Evolutionary conservation across 2,888 invertebrate genomes (phyloP), one percentile per base, ranked within the genome.

Genomic region (Lepidonotus clava): DNA sequence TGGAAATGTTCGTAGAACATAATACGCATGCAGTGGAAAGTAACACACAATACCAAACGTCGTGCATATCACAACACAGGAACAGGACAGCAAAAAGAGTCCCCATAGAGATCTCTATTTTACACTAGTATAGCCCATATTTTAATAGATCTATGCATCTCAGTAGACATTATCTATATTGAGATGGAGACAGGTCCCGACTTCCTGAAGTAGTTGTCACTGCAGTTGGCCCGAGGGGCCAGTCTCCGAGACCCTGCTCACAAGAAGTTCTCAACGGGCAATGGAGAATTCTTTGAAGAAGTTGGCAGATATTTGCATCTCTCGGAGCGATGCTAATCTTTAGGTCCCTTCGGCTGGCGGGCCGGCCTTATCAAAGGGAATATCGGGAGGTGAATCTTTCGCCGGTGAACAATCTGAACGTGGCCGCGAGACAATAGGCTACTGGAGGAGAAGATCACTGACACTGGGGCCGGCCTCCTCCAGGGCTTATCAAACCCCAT

Each of bases 301-400:
- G 61, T 61, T 56, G 56, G 56, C n/a, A 56, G 56, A 56, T 61
- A 61, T 61, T 61, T 61, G 61, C 61, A 61, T 61, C 61, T 61
- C 61, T 61, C 61, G 11, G 24, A 61, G 24, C 61, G 61, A 61
- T 61, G 61, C 61, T 61, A 61, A 61, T 61, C 61, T 61, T n/a
- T 24, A 11, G 24, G 61, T 18, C 61, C 24, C 61, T 24, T 61
- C 61, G 8, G 61, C 24, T 18, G 53, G n/a, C 21, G 28, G 61
- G 61, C 28, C 61, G 24, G 28, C 61, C 6, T 6, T 61, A 61
- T 61, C 61, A 61, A 61, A 61, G 61, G 61, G 28, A 61, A 18
- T 61, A 61, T 61, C 61, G 24, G 5, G 61, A 28, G 61, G 61
- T 61, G 61, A 61, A 61, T 61, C 61, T 61, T 61, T 61, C 28